Evolutionary conservation across 2,797 vertebrate genomes (phyloP).

Genomic region (Otolemur crassicaudatus): DNA sequence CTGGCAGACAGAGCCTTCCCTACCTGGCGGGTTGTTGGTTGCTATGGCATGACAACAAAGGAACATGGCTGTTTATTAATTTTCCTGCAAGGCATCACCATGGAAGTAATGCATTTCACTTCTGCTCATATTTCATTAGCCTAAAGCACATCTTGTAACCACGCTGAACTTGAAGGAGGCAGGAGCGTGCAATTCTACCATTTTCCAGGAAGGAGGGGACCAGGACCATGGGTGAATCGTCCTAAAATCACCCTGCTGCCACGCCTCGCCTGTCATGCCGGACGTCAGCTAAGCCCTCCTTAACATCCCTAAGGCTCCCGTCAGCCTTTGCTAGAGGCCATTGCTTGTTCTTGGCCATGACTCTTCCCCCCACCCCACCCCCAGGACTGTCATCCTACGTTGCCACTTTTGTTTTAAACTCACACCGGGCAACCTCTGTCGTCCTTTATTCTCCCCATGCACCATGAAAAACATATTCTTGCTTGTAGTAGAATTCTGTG

Average conservation of each 20-base stretch:
- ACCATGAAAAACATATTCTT: not conserved
- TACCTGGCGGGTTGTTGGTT: not conserved
- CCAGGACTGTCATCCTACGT: not conserved
- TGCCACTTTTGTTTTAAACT: not conserved
- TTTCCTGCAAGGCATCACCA: not conserved
- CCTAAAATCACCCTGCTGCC: not conserved
- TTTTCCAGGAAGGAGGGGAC: not conserved
- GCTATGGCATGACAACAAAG: not conserved
- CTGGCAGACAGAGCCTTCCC: not conserved
- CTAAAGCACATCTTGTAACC: not conserved
- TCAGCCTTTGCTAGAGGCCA: not conserved
- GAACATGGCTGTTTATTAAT: not conserved
- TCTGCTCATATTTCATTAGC: not conserved
- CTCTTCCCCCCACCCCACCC: not conserved
- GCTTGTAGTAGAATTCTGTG: not conserved
- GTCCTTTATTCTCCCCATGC: not conserved
- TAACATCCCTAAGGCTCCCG: not conserved
- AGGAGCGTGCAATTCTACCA: fast-evolving
- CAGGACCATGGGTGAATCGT: not conserved
- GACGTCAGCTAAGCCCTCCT: fast-evolving
- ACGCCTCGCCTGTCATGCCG: fast-evolving
- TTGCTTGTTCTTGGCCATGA: not conserved
- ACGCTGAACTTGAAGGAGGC: not conserved
- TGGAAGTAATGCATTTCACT: not conserved
- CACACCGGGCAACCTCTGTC: not conserved